phyloP scores from a whole-genome alignment of 1,140 invertebrate species.

The Phocides pigmalion region DNA sequence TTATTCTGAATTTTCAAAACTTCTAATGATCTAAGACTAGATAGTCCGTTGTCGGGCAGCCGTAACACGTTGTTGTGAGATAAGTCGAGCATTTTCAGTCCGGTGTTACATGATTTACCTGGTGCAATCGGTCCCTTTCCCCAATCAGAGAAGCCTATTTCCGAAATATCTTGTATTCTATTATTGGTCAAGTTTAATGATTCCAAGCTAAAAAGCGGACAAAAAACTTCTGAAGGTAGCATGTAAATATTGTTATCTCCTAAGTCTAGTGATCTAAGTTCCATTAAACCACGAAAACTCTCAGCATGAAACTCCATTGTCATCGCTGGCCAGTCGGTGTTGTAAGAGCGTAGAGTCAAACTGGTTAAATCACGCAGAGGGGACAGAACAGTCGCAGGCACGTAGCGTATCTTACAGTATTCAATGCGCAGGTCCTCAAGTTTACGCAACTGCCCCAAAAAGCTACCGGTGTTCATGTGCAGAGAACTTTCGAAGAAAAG shows the following conservation, averaged over 20 bases:
- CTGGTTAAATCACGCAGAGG: conserved; percentile 88
- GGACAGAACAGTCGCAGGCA: conserved; percentile 88
- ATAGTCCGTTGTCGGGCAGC: conserved; percentile 88
- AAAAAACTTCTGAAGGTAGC: conserved; percentile 89
- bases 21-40: conserved; percentile 87
- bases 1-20: conserved; percentile 90
- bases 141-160: conserved; percentile 90
- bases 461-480: conserved; percentile 86
- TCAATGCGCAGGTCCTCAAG: conserved; percentile 89
- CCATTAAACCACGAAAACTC: conserved; percentile 88
- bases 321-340: conserved; percentile 92
- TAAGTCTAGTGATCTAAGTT: conserved; percentile 89
- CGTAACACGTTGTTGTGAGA: conserved; percentile 89
- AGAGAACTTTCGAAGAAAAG: conserved; percentile 91
- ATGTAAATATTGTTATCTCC: conserved; percentile 93
- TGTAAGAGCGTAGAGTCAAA: conserved; percentile 89
- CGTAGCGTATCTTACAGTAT: conserved; percentile 91
- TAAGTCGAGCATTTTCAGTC: conserved; percentile 89
- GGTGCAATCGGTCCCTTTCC: conserved; percentile 86
- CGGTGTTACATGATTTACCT: conserved; percentile 86
- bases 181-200: conserved; percentile 91
- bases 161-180: conserved; percentile 89
- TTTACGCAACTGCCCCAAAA: conserved; percentile 85
- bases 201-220: conserved; percentile 88
- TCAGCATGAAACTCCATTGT: conserved; percentile 90